A percentile compares a stretch with the other conserved stretches of the same genome.
These are phyloP conservation scores for Burhinus oedicnemus DNA, from an alignment of 2,113 vertebrate genomes.

Conservation along the genomic window DNA sequence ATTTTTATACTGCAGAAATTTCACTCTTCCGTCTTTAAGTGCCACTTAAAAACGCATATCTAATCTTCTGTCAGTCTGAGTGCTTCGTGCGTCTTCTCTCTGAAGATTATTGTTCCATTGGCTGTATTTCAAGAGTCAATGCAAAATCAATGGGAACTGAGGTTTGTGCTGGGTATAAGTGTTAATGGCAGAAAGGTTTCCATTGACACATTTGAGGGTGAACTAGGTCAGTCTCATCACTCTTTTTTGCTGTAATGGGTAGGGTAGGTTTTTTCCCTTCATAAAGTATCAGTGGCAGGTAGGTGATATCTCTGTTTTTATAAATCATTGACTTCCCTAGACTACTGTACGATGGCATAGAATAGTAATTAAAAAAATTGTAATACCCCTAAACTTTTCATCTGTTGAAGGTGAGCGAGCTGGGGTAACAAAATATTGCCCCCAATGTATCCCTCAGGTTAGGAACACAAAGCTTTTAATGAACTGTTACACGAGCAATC, in stretches of 20 bases:
- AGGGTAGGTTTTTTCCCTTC: neutral
- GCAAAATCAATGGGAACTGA: neutral
- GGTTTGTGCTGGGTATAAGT: neutral
- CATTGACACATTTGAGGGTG: neutral
- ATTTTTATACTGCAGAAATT: neutral
- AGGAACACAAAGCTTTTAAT: neutral
- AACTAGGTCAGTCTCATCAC: neutral
- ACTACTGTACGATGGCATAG: neutral
- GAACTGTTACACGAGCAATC: neutral
- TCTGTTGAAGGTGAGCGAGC: neutral
- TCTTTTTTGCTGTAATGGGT: neutral
- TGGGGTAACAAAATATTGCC: neutral
- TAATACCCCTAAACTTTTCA: rapidly evolving
- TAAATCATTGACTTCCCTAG: neutral
- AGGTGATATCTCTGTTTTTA: neutral
- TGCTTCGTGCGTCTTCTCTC: neutral
- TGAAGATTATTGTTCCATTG: neutral
- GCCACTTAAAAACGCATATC: neutral
- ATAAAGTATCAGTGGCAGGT: neutral
- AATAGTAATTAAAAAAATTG: neutral
- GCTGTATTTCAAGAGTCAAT: neutral
- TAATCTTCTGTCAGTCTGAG: neutral
- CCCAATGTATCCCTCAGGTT: rapidly evolving
- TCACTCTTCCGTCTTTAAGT: neutral
- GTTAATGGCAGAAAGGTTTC: neutral